phyloP scores from a whole-genome alignment of 2,113 vertebrate genomes.

The Eurypyga helias region DNA sequence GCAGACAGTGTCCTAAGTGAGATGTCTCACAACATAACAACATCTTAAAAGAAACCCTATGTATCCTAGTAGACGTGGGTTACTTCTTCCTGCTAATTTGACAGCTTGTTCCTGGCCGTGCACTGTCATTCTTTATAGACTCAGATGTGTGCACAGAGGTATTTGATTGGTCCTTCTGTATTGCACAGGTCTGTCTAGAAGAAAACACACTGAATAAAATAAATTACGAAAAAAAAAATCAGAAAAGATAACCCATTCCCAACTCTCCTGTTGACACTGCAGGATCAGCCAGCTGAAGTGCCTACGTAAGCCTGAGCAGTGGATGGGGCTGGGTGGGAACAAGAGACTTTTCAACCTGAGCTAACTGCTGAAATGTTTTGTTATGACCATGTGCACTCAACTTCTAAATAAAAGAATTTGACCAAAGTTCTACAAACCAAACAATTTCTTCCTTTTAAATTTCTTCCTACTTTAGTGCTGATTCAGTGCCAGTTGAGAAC shows the following conservation, averaged over 20 bases:
- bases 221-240: neutral
- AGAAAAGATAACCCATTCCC: neutral
- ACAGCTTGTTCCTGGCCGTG: neutral
- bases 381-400: rapidly evolving
- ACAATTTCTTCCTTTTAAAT: neutral
- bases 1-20: neutral
- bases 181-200: rapidly evolving
- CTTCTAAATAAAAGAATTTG: neutral
- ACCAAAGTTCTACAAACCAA: neutral
- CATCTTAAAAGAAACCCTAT: no score
- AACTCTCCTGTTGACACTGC: neutral
- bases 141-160: neutral
- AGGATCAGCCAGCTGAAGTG: neutral
- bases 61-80: neutral
- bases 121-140: neutral
- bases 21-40: neutral
- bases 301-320: no score
- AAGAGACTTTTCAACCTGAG: neutral
- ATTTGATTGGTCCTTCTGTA: neutral
- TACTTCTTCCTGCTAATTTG: neutral
- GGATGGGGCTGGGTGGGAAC: neutral
- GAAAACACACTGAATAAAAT: neutral
- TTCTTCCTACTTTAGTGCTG: neutral
- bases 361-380: neutral
- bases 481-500: neutral